phyloP scores from a whole-genome alignment of 2,113 vertebrate genomes.

The Oceanites oceanicus region DNA sequence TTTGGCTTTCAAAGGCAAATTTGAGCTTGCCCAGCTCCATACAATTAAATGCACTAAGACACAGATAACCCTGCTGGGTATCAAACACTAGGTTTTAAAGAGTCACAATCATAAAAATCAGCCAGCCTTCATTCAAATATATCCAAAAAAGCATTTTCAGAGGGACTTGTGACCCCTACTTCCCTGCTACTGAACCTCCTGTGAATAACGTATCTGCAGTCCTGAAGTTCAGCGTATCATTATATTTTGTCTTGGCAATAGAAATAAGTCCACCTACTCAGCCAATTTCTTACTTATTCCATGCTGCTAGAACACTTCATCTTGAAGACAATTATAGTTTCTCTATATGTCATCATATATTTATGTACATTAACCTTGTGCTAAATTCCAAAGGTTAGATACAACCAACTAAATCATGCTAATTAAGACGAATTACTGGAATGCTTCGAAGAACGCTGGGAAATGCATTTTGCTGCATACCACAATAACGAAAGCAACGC shows the following conservation, averaged over 20 bases:
- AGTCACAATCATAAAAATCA: not conserved
- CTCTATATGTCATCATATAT: slow-evolving; percentile 16
- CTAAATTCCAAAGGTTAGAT: slow-evolving; percentile 42
- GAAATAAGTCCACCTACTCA: slow-evolving; percentile 12
- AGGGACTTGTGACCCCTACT: not conserved
- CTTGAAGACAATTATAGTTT: slow-evolving; percentile 26
- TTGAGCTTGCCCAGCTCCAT: not conserved
- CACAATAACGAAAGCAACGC: not conserved
- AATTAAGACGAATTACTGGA: slow-evolving; percentile 59
- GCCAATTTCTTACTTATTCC: not conserved
- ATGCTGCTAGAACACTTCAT: not conserved
- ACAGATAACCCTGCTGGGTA: not conserved
- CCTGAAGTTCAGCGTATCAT: not conserved
- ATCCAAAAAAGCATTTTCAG: not conserved
- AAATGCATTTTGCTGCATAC: slow-evolving; percentile 26
- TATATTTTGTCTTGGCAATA: not conserved
- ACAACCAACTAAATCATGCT: slow-evolving; percentile 32
- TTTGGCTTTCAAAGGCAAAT: not conserved
- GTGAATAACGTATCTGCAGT: not conserved
- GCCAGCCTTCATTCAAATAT: too few relatives aligned
- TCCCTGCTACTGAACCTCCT: not conserved
- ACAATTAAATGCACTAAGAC: not conserved
- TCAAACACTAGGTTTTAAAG: not conserved
- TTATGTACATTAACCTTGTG: slow-evolving; percentile 57
- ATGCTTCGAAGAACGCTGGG: not conserved